Base-by-base conservation (phyloP, 92 coral and sea anemone species). In the Heliopora coerulea region DNA sequence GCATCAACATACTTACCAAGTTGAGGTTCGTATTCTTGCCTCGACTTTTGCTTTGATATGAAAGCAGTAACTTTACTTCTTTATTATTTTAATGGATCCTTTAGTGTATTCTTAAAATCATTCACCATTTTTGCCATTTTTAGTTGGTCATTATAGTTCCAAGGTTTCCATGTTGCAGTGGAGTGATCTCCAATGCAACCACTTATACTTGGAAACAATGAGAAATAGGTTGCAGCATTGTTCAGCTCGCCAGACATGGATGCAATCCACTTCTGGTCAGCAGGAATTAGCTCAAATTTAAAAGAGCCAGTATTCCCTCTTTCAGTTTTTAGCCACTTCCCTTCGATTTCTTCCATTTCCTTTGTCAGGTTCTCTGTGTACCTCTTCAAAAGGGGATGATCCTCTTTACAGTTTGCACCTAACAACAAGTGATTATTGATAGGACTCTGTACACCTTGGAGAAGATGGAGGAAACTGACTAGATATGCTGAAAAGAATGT, bases 241-340 rank as follows among this genome's bases (percentile, higher is more conserved):
- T 74, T 65, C 0, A 84, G 85, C 65, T 84, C 88, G 0, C 91
- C 86, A 7, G 84, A 78, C 82, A 78, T 78, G 2, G 82, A 56
- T 18, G 88, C 73, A n/a, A 78, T 83, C 91, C 91, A 88, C 20
- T 84, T 72, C 88, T 62, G 74, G 48, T 84, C 91, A 19, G 72
- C 50, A 6, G 87, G 89, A 34, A 88, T 68, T 0, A 88, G 62
- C 46, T 81, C 0, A 24, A 88, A 78, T 58, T 61, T 73, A 25
- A 85, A 85, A 0, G 0, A 85, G n/a, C n/a, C 87, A 56, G 27
- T 34, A 33, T 61, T 10, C 37, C 85, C 85, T 27, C 49, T 77
- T 7, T 49, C 70, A 61, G 95, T 85, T 19, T 60, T 72, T 10
- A 82, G 15, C 13, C 35, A 23, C 19, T 59, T 85, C 11, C 78